phyloP scores from a whole-genome alignment of 1,140 invertebrate species.

The Listronotus oregonensis region DNA sequence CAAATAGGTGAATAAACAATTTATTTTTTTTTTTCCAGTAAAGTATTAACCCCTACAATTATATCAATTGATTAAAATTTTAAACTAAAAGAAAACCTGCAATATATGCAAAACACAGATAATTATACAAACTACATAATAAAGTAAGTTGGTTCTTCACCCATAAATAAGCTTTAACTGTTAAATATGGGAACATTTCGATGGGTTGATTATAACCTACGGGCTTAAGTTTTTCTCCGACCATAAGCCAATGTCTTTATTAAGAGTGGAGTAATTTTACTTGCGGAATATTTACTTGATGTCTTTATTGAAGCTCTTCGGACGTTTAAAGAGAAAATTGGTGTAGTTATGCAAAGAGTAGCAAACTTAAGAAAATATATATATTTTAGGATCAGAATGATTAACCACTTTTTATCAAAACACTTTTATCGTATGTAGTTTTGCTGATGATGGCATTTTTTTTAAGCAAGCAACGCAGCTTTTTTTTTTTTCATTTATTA shows the following conservation, averaged over 20 bases:
- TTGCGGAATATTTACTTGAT: not conserved
- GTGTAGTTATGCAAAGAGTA: too few relatives aligned
- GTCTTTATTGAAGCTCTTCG: not conserved
- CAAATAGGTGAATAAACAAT: too few relatives aligned
- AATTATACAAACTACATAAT: conserved; percentile 15
- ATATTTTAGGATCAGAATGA: too few relatives aligned
- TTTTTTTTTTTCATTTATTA: too few relatives aligned
- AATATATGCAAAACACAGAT: conserved; percentile 2
- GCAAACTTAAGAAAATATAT: too few relatives aligned
- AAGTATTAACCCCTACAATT: too few relatives aligned
- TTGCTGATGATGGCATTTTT: too few relatives aligned
- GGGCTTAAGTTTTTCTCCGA: conserved; percentile 5
- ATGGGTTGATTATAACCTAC: conserved; percentile 15
- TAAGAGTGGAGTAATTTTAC: conserved; percentile 1
- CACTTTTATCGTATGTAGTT: too few relatives aligned
- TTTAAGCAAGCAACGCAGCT: too few relatives aligned
- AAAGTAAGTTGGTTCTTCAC: conserved; percentile 6
- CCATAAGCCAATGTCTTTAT: conserved; percentile 5
- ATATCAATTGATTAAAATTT: not conserved
- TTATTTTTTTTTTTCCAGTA: too few relatives aligned
- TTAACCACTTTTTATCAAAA: too few relatives aligned
- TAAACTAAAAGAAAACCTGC: not conserved
- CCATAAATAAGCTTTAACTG: conserved; percentile 17
- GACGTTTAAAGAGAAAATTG: too few relatives aligned
- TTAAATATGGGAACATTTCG: conserved; percentile 17